These are phyloP conservation scores for Drosophila eohydei DNA, from an alignment of 2,888 invertebrate species.

Conservation along the genomic window DNA sequence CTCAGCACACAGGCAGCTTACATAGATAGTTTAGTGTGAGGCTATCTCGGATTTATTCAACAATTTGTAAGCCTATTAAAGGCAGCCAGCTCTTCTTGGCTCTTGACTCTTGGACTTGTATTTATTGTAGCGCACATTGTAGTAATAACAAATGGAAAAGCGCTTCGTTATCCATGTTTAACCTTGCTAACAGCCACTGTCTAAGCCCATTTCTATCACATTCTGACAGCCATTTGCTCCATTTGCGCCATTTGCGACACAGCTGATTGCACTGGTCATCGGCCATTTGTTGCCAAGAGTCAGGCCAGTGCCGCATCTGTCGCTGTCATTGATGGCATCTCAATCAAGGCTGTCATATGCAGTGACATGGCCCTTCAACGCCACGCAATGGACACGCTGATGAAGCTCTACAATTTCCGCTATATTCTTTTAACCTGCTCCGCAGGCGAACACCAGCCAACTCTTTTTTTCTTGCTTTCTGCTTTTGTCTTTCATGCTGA, in stretches of 20 bases:
- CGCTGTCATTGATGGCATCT: conserved; percentile 69
- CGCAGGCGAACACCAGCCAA: background rate
- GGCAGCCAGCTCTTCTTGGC: background rate
- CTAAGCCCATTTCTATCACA: conserved; percentile 35
- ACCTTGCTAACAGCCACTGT: conserved; percentile 36
- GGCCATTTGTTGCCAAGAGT: conserved; percentile 52
- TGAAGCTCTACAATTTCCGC: conserved; percentile 1
- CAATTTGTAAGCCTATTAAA: conserved; percentile 40
- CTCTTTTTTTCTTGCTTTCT: background rate
- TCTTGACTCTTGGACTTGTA: background rate
- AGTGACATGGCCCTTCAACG: conserved; percentile 48
- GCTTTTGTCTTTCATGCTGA: conserved; percentile 15
- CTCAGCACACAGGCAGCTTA: conserved; percentile 30
- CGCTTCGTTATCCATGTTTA: conserved; percentile 8
- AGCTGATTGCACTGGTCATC: conserved; percentile 19
- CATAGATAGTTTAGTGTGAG: conserved; percentile 19
- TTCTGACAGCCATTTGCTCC: conserved; percentile 31
- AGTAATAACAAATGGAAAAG: background rate
- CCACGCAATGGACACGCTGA: conserved; percentile 28
- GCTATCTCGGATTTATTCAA: conserved; percentile 28
- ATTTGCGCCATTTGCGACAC: conserved; percentile 19
- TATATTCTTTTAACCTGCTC: background rate
- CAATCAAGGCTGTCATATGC: conserved; percentile 74
- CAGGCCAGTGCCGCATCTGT: conserved; percentile 9
- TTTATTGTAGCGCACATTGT: background rate